phyloP scores from a whole-genome alignment of 2,888 invertebrate species.

The Eudasyphora cyanicolor region DNA sequence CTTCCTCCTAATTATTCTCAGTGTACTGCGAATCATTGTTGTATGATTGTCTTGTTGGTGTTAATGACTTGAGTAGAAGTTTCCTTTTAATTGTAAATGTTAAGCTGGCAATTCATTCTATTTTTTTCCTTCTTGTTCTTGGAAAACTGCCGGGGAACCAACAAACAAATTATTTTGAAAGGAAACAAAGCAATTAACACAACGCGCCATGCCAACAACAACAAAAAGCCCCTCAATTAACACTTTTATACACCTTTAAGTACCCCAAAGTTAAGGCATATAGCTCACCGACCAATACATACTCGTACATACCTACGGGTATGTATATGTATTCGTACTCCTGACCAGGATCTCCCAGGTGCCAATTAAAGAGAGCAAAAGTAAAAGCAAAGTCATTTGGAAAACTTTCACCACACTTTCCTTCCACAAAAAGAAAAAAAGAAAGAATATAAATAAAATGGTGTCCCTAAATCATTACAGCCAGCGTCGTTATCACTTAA shows the following conservation, averaged over 20 bases:
- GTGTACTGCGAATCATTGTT: too few species aligned
- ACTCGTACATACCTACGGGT: neutral
- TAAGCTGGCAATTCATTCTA: neutral
- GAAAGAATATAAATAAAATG: too few species aligned
- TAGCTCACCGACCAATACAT: neutral
- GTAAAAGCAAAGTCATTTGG: neutral
- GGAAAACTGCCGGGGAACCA: neutral
- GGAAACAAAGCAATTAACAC: constrained; percentile 27
- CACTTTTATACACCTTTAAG: constrained; percentile 14
- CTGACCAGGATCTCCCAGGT: neutral
- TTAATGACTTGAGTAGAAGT: constrained; percentile 22
- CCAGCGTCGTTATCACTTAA: constrained; percentile 9
- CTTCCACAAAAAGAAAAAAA: too few species aligned
- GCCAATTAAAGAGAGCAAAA: constrained; percentile 7
- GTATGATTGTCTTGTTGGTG: neutral
- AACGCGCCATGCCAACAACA: neutral
- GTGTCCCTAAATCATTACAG: constrained; percentile 20
- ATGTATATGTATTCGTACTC: too few species aligned
- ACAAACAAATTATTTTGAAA: constrained; percentile 8
- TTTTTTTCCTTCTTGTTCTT: neutral
- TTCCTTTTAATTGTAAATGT: neutral
- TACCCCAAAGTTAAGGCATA: neutral
- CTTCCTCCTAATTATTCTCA: too few species aligned
- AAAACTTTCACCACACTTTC: constrained; percentile 15
- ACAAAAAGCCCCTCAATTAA: constrained; percentile 18